phyloP scores from a whole-genome alignment of 2,888 invertebrate species.

The Ichneumoninae sp. region DNA sequence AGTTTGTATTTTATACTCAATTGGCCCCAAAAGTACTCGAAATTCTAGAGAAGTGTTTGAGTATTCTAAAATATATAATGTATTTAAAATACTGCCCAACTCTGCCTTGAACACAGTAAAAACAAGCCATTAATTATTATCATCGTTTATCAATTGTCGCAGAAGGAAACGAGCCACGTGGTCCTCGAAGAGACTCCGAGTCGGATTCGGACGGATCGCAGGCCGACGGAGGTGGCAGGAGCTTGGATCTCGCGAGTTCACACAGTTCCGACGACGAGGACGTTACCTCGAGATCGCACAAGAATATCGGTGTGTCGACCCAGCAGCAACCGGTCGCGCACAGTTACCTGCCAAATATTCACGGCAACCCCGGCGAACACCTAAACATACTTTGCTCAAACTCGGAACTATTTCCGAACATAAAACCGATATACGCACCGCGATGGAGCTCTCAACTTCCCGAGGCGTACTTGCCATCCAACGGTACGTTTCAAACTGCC shows the following conservation, averaged over 20 bases:
- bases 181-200: constrained; percentile 89
- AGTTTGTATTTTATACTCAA: too few species aligned
- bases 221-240: constrained; percentile 89
- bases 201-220: constrained; percentile 92
- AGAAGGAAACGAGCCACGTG: constrained; percentile 79
- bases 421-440: constrained; percentile 88
- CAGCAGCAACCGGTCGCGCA: constrained; percentile 79
- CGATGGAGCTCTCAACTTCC: constrained; percentile 90
- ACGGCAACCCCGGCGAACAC: constrained; percentile 79
- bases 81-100: too few species aligned
- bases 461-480: constrained; percentile 87
- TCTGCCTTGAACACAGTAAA: not conserved
- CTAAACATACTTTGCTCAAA: constrained; percentile 85
- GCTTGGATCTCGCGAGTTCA: constrained; percentile 96
- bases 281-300: constrained; percentile 84
- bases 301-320: constrained; percentile 81
- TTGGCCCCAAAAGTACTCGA: too few species aligned
- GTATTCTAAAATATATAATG: too few species aligned
- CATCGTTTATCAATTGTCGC: not conserved
- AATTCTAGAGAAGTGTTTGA: too few species aligned
- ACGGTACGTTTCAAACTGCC: constrained; percentile 71
- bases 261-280: constrained; percentile 96
- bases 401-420: constrained; percentile 89
- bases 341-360: constrained; percentile 87
- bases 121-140: not conserved